Evolutionary conservation across 2,888 invertebrate species (phyloP).

Genomic region (Coelopa pilipes): DNA sequence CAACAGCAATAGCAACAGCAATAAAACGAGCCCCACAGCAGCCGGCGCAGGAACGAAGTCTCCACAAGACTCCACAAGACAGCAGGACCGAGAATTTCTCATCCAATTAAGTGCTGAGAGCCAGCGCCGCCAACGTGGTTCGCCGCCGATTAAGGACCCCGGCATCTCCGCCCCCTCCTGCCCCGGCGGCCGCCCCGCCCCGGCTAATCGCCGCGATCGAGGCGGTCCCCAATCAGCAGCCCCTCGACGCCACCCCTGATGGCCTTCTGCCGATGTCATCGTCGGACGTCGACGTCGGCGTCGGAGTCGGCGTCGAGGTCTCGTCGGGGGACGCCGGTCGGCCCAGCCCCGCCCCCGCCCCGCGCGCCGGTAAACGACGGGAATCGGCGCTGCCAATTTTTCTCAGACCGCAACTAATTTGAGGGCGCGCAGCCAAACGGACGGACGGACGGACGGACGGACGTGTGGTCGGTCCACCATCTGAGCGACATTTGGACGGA

Average conservation of each 20-base stretch:
- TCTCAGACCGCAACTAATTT: conserved; percentile 33
- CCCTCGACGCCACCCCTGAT: conserved; percentile 26
- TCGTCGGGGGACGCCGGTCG: no score
- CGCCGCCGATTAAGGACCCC: conserved; percentile 10
- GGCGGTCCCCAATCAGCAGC: conserved; percentile 15
- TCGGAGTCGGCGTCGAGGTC: neutral
- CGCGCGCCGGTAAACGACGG: conserved; percentile 19
- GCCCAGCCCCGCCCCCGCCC: no score
- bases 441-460: conserved; percentile 9
- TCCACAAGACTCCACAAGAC: neutral
- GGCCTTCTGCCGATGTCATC: neutral
- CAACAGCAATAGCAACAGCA: no score
- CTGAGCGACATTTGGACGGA: conserved; percentile 20
- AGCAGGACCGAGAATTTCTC: conserved; percentile 12
- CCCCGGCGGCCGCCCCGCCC: neutral
- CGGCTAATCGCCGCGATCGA: conserved; percentile 22
- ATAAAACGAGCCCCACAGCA: no score
- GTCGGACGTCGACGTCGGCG: conserved; percentile 7
- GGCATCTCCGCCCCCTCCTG: no score
- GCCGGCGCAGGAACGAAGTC: no score
- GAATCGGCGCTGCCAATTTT: conserved; percentile 26
- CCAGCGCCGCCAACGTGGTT: conserved; percentile 9
- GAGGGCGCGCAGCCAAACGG: conserved; percentile 19
- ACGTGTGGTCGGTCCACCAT: neutral
- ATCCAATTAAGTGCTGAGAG: conserved; percentile 32